Percentiles rank a stretch among this genome's conserved stretches.
Evolutionary conservation across 2,113 vertebrate species (phyloP).

Genomic region (Bubo bubo): DNA sequence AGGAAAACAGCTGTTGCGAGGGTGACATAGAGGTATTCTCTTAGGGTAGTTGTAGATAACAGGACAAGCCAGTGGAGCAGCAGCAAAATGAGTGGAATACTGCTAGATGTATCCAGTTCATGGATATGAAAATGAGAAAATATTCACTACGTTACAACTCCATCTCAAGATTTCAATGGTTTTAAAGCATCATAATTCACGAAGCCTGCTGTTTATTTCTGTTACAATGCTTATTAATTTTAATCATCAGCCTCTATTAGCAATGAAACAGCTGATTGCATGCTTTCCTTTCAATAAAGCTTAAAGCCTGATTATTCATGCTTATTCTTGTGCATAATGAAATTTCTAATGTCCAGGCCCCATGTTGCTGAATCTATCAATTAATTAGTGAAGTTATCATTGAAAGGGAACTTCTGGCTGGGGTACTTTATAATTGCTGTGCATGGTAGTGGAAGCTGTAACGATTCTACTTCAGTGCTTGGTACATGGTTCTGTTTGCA

Average conservation of each 20-base stretch:
- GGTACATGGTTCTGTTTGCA: neutral
- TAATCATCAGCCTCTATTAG: neutral
- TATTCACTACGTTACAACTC: neutral
- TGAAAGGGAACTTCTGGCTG: neutral
- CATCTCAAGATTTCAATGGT: neutral
- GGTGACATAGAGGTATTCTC: neutral
- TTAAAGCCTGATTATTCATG: neutral
- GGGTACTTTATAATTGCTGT: neutral
- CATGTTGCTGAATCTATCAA: neutral
- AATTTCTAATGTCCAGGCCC: neutral
- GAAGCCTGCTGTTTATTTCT: neutral
- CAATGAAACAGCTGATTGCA: neutral
- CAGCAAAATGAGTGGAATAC: neutral
- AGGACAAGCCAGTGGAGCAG: neutral
- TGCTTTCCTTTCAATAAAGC: neutral
- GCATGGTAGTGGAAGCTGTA: neutral
- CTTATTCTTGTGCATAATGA: neutral
- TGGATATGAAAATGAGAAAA: neutral
- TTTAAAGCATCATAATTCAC: neutral
- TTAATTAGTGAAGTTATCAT: neutral
- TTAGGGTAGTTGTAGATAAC: neutral
- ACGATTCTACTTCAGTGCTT: neutral
- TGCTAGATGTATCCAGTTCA: neutral
- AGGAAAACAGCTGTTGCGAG: accelerated
- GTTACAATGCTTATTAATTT: neutral